Base-by-base conservation (phyloP, 2,888 invertebrate species). In the Campoletis raptor region DNA sequence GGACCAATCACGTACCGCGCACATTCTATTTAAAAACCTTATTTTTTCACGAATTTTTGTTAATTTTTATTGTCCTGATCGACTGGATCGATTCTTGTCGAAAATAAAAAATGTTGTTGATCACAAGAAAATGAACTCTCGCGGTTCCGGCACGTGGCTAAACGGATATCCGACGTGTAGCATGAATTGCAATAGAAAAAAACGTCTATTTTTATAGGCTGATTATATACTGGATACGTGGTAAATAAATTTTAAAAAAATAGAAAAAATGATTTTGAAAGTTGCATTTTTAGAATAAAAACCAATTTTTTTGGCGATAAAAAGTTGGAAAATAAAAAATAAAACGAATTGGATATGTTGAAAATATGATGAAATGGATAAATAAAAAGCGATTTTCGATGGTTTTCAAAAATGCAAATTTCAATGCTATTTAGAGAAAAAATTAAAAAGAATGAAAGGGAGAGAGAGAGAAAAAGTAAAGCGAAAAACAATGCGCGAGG, bases 171-270 rank as follows among this genome's bases (percentile, higher is more conserved):
- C 81, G 64, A 82, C 88, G 86, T 83, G 80, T 90, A 89, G 88
- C 88, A 87, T 85, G 87, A 85, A 90, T 89, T 87, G 89, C 91
- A 89, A 90, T 91, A 92, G 90, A 92, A 81, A 89, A 89, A 88
- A 81, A 90, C 89, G 89, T 92, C 92, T 92, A 92, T 92, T 92
- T 92, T 92, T 92, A 91, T 92, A 89, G 92, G 91, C 90, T 89
- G 89, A 91, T 84, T 90, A 91, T 91, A 61, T 30, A 89, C 88
- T 88, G 83, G 85, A 90, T 88, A 79, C 80, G 82, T 84, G 61
- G 85, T 30, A 3, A 30, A 30, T 30, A 3, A 30, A 30, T n/a
- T n/a, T n/a, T n/a, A n/a, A 3, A 30, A 30, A 3, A 30, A 30
- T 61, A 10, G n/a, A 67, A 81, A 79, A 48, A n/a, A 73, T 15